Base-by-base conservation (phyloP, 2,113 vertebrate genomes). In the Silurus meridionalis region DNA sequence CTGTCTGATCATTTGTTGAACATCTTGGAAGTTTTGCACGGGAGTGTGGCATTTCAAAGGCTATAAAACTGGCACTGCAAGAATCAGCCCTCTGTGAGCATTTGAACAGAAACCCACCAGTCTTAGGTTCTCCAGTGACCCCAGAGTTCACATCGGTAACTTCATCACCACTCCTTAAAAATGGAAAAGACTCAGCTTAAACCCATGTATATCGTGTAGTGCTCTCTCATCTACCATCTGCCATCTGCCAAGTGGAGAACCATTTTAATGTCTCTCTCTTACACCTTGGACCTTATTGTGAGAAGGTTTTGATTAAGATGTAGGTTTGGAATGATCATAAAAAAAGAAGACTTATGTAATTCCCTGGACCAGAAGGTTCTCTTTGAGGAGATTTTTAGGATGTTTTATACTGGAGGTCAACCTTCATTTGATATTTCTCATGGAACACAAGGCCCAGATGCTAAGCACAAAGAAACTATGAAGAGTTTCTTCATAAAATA, bases 41-140 rank as follows among this genome's bases (percentile, higher is more conserved):
- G 28, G 89, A 81, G 87, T 87, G 85, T 87, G 83, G 67, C 82
- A 87, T 90, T 89, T 90, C 83, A 90, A 88, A 85, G 89, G 53
- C 83, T 90, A 61, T 46, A 83, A 69, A 86, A 87, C 79, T 90
- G 89, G 89, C 89, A 90, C 64, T 71, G 71, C 72, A 88, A 90
- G 87, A 90, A 90, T 90, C 61, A 71, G 80, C 80, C 71, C 89
- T 87, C 80, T 89, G 86, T 88, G 75, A 83, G 72, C 58, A 28
- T 69, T 80, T 86, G 75, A 85, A 88, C 83, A 86, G 83, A 89
- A 79, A 64, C 74, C 82, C 86, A 87, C 81, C 75, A 72, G 75
- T 86, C 81, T 80, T 82, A 86, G 14, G 53, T 89, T 85, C 87
- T 77, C 82, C 23, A 57, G 58, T 89, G 84, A 80, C 87, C 77